Percentiles rank a stretch among this genome's conserved stretches.
These are phyloP conservation scores for Heterotilapia buettikoferi DNA, from an alignment of 2,113 vertebrate genomes.

Conservation along the genomic window DNA sequence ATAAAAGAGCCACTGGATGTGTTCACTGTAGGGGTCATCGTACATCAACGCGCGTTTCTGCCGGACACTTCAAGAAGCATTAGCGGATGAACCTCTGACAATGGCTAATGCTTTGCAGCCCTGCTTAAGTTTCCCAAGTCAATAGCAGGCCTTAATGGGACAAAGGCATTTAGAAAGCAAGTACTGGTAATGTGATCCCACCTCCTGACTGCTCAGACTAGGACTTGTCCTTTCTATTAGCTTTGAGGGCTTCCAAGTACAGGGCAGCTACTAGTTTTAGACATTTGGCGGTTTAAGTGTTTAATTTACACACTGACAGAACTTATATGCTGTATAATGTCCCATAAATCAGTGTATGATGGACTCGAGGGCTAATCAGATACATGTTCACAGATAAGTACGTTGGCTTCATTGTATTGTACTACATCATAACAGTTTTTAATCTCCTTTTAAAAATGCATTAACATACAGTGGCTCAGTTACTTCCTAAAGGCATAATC, in stretches of 20 bases:
- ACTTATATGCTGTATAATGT: not conserved
- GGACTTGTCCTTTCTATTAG: not conserved
- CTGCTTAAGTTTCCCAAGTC: slow-evolving; percentile 50
- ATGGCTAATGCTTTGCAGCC: slow-evolving; percentile 26
- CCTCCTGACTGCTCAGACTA: not conserved
- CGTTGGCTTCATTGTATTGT: not conserved
- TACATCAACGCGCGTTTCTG: not conserved
- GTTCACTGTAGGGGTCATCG: not conserved
- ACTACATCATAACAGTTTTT: rapidly evolving
- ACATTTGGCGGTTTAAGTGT: not conserved
- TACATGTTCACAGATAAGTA: not conserved
- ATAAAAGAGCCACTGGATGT: not conserved
- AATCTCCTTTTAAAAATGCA: not conserved
- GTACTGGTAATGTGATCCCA: slow-evolving; percentile 52
- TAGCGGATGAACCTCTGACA: slow-evolving; percentile 30
- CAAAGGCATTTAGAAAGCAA: slow-evolving; percentile 48
- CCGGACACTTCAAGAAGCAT: slow-evolving; percentile 18
- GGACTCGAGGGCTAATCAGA: not conserved
- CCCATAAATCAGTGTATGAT: not conserved
- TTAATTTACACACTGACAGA: not conserved
- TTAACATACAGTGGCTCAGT: not conserved
- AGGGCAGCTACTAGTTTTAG: not conserved
- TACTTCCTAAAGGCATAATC: not conserved
- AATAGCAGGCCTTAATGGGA: slow-evolving; percentile 39
- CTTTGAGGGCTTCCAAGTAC: not conserved